phyloP scores from a whole-genome alignment of 2,797 vertebrate species.

The Sardinella longiceps region DNA sequence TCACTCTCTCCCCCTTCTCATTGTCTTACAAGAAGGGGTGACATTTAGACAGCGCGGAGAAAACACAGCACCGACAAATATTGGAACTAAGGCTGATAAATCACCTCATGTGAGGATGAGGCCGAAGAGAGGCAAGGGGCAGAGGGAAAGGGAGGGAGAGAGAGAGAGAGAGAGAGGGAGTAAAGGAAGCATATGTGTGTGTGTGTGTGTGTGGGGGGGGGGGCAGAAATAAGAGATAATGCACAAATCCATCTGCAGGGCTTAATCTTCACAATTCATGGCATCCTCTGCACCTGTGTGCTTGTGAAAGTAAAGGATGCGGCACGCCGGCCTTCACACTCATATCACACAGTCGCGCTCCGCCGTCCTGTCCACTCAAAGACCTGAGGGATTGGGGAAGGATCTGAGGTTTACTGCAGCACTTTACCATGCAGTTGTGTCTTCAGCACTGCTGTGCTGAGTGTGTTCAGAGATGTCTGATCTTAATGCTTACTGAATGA shows the following conservation, averaged over 20 bases:
- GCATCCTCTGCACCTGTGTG: background rate
- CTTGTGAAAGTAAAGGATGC: background rate
- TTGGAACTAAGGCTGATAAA: slow-evolving; percentile 84
- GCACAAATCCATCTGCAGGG: background rate
- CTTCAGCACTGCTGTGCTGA: background rate
- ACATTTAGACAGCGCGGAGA: slow-evolving; percentile 85
- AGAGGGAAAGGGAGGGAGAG: slow-evolving; percentile 36
- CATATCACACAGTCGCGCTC: background rate
- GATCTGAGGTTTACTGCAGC: background rate
- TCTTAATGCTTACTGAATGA: slow-evolving; percentile 1
- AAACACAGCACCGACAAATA: slow-evolving; percentile 83
- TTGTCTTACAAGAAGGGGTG: slow-evolving; percentile 84
- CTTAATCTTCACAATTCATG: background rate
- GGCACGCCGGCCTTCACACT: background rate
- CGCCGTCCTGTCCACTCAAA: background rate
- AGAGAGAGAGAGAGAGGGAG: slow-evolving; percentile 1
- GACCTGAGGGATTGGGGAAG: background rate
- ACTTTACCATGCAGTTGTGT: background rate
- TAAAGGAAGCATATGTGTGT: slow-evolving; percentile 5
- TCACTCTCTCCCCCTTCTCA: slow-evolving; percentile 68
- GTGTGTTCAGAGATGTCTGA: background rate
- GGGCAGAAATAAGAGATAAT: background rate
- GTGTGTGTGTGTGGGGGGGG: background rate
- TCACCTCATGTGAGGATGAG: slow-evolving; percentile 64
- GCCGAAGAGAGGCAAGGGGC: slow-evolving; percentile 52